phyloP scores from a whole-genome alignment of 2,113 vertebrate species.

The Centropus bengalensis region DNA sequence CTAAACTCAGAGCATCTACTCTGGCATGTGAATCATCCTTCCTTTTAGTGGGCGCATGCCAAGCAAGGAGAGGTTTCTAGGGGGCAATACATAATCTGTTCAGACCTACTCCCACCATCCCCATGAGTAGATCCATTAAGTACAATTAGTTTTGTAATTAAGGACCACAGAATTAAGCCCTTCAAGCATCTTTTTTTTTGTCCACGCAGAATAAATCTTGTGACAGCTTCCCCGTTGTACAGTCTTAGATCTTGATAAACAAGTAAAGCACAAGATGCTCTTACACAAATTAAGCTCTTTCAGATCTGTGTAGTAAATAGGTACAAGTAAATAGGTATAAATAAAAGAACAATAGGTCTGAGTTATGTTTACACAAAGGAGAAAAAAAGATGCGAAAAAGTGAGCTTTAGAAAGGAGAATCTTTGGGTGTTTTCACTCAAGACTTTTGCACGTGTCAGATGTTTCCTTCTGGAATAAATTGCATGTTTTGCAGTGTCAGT shows the following conservation, averaged over 20 bases:
- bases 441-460: not conserved
- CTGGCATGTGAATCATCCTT: not conserved
- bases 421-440: not conserved
- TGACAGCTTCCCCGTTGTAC: not conserved
- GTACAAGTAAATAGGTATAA: not conserved
- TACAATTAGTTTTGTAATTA: conserved; percentile 45
- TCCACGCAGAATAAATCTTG: conserved; percentile 28
- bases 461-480: not conserved
- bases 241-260: not conserved
- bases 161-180: conserved; percentile 6
- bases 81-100: not conserved
- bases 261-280: not conserved
- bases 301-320: not conserved
- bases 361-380: not conserved
- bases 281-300: not conserved
- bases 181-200: conserved; percentile 9
- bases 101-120: not conserved
- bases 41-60: not conserved
- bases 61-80: not conserved
- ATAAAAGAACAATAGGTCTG: not conserved
- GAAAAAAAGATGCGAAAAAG: not conserved
- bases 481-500: not conserved
- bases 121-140: conserved; percentile 7
- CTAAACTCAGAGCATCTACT: conserved; percentile 23
- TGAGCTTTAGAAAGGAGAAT: not conserved